phyloP scores from a whole-genome alignment of 2,797 vertebrate species.

The Galagoides demidoff region DNA sequence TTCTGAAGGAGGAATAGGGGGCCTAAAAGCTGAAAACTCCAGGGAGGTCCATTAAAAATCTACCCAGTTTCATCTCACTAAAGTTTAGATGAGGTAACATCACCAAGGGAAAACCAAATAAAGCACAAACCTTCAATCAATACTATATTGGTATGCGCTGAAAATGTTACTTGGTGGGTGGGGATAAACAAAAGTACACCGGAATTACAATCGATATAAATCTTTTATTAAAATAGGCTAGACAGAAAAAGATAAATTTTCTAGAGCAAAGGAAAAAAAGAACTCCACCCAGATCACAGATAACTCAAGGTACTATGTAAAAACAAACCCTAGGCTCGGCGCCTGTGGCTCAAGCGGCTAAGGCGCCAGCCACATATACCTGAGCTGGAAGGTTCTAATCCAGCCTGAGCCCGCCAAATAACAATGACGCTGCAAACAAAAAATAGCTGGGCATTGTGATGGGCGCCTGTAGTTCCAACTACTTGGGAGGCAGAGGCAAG shows the following conservation, averaged over 20 bases:
- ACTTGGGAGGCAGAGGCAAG: too few relatives aligned
- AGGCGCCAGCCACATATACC: too few relatives aligned
- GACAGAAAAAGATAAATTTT: background rate
- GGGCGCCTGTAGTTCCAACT: too few relatives aligned
- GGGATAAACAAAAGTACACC: background rate
- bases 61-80: background rate
- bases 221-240: slow-evolving; percentile 8
- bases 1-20: background rate
- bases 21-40: background rate
- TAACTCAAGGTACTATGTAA: background rate
- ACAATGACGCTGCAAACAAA: too few relatives aligned
- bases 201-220: background rate
- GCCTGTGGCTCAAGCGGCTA: too few relatives aligned
- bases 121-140: background rate
- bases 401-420: too few relatives aligned
- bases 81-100: background rate
- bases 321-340: background rate
- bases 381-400: too few relatives aligned
- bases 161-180: background rate
- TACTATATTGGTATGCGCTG: background rate
- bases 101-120: background rate
- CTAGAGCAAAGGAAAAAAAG: background rate
- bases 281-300: background rate
- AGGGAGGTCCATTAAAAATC: background rate
- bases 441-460: too few relatives aligned